Evolutionary conservation across 2,888 invertebrate genomes (phyloP).

Genomic region (Mythimna albipuncta): DNA sequence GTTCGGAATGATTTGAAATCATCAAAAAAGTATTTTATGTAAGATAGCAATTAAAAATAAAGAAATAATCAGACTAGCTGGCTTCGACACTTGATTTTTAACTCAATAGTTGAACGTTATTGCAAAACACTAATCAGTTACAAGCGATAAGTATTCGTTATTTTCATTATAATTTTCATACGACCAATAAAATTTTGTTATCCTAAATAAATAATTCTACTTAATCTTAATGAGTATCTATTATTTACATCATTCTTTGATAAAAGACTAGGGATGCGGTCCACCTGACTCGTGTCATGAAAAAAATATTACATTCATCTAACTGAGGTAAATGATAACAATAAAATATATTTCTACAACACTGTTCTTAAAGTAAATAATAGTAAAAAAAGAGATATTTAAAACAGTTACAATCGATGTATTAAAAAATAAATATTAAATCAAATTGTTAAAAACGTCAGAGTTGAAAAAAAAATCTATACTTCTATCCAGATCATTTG

Average conservation of each 20-base stretch:
- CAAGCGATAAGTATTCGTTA: conserved; percentile 71
- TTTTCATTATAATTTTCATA: conserved; percentile 73
- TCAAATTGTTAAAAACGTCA: background rate
- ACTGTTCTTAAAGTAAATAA: background rate
- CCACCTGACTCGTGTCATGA: conserved; percentile 60
- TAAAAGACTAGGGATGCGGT: conserved; percentile 84
- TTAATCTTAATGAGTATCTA: conserved; percentile 87
- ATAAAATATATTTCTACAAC: conserved; percentile 19
- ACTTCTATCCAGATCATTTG: background rate
- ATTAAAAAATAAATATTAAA: conserved; percentile 5
- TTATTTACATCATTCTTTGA: conserved; percentile 87
- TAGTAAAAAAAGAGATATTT: background rate
- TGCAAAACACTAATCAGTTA: conserved; percentile 65
- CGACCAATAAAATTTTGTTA: conserved; percentile 75
- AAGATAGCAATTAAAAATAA: background rate
- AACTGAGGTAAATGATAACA: conserved; percentile 34
- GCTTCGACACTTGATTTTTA: background rate
- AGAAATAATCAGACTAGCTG: background rate
- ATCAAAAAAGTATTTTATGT: background rate
- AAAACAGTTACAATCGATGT: background rate
- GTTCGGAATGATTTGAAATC: background rate
- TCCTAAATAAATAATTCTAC: conserved; percentile 87
- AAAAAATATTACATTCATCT: conserved; percentile 54
- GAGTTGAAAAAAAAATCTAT: background rate
- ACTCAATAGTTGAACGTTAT: conserved; percentile 54